Evolutionary conservation across 2,113 vertebrate species (phyloP).

Genomic region (Nibea coibor): DNA sequence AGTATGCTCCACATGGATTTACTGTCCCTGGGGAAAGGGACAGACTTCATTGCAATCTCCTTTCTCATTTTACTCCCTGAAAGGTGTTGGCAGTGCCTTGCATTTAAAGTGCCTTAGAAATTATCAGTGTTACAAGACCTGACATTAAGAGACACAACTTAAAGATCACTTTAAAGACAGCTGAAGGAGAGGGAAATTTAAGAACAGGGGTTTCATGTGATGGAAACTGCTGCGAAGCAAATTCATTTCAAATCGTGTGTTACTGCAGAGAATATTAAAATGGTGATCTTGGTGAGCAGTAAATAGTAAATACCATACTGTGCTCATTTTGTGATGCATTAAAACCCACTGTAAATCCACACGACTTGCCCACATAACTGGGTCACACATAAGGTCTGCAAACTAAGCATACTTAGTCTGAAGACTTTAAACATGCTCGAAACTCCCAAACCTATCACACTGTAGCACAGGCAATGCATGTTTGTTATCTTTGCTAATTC

Average conservation of each 20-base stretch:
- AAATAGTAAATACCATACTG: conserved; percentile 48
- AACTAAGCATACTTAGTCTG: conserved; percentile 47
- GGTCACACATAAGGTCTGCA: conserved; percentile 63
- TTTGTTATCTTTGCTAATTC: conserved; percentile 56
- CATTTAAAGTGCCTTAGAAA: conserved; percentile 69
- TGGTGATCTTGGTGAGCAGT: conserved; percentile 27
- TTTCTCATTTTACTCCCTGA: conserved; percentile 59
- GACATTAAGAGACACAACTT: conserved; percentile 55
- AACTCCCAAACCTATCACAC: conserved; percentile 37
- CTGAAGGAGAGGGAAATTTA: conserved; percentile 26
- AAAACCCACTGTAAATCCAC: conserved; percentile 43
- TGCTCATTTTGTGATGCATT: conserved; percentile 42
- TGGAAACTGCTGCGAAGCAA: conserved; percentile 50
- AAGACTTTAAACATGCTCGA: conserved; percentile 45
- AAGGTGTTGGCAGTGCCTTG: conserved; percentile 68
- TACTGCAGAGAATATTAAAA: conserved; percentile 40
- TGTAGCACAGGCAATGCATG: conserved; percentile 3
- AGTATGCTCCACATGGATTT: conserved; percentile 54
- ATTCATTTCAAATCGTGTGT: conserved; percentile 27
- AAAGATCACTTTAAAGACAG: conserved; percentile 47
- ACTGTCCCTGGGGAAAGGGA: conserved; percentile 46
- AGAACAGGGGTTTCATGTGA: conserved; percentile 38
- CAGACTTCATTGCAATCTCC: conserved; percentile 57
- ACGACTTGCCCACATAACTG: conserved; percentile 47
- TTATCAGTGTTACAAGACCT: conserved; percentile 58